Conservation (phyloP, 2,113 vertebrate genomes). For the Pedetes capensis region DNA sequence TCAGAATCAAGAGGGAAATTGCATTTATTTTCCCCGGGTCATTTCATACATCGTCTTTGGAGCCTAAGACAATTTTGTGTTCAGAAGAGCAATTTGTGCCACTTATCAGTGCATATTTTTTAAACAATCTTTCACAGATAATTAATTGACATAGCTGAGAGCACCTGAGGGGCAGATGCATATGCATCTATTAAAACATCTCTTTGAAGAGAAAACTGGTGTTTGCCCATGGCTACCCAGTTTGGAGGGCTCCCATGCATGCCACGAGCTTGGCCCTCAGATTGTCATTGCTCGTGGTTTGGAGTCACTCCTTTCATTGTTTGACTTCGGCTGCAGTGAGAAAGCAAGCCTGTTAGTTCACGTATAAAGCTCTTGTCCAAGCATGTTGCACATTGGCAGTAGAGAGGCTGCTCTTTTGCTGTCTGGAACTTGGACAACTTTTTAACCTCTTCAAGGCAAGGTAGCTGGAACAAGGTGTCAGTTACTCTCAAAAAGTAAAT, state of each 20-base stretch:
- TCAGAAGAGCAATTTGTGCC: constrained; percentile 30
- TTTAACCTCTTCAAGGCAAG: constrained; percentile 79
- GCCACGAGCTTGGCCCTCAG: background rate
- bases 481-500: constrained; percentile 67
- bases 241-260: background rate
- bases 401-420: constrained; percentile 72
- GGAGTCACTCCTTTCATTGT: constrained; percentile 12
- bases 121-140: background rate
- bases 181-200: background rate
- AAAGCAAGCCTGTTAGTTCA: constrained; percentile 45
- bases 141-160: background rate
- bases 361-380: constrained; percentile 35
- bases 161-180: background rate
- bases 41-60: background rate
- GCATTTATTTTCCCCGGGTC: background rate
- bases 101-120: background rate
- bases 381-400: constrained; percentile 61
- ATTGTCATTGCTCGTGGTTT: background rate
- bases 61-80: background rate
- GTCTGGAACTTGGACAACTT: constrained; percentile 81
- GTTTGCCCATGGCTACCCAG: background rate
- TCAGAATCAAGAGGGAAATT: background rate
- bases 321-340: constrained; percentile 2
- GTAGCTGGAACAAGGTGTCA: constrained; percentile 80
- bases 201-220: background rate